A percentile compares a stretch with the other conserved stretches of the same genome.
These are phyloP conservation scores for Gymnopithys bicolor DNA, from an alignment of 2,797 vertebrate genomes.

Conservation along the genomic window DNA sequence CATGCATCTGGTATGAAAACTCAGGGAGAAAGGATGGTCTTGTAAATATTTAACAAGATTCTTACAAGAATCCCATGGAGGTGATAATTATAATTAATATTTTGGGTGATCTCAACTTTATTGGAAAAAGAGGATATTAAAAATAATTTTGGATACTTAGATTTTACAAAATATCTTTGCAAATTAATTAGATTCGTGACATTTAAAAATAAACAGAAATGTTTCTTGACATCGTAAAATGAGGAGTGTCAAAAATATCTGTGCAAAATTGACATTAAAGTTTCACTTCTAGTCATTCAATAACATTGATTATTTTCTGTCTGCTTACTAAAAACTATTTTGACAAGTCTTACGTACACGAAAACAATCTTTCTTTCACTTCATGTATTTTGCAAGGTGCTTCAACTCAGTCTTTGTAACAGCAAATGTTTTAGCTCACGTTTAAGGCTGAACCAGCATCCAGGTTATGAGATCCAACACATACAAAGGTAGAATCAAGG, in stretches of 20 bases:
- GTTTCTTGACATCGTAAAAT: background rate
- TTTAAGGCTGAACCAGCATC: background rate
- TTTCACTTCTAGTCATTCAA: background rate
- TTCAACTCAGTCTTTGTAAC: background rate
- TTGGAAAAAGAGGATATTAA: background rate
- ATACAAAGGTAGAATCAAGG: background rate
- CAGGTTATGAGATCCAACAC: background rate
- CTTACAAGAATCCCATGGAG: background rate
- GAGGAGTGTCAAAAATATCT: background rate
- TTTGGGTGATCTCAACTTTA: background rate
- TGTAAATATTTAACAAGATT: background rate
- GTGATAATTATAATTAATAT: background rate
- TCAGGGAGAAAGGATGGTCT: background rate
- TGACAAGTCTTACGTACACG: background rate
- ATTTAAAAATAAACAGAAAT: background rate
- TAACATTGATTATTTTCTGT: background rate
- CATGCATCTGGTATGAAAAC: background rate
- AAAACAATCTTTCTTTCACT: background rate
- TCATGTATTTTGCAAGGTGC: background rate
- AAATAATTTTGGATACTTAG: background rate
- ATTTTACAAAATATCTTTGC: background rate
- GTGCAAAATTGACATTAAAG: accelerated
- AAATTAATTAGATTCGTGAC: background rate
- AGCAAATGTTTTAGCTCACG: background rate
- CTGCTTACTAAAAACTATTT: background rate